Base-by-base conservation (phyloP, 2,797 vertebrate species). In the Pteropus rufus region DNA sequence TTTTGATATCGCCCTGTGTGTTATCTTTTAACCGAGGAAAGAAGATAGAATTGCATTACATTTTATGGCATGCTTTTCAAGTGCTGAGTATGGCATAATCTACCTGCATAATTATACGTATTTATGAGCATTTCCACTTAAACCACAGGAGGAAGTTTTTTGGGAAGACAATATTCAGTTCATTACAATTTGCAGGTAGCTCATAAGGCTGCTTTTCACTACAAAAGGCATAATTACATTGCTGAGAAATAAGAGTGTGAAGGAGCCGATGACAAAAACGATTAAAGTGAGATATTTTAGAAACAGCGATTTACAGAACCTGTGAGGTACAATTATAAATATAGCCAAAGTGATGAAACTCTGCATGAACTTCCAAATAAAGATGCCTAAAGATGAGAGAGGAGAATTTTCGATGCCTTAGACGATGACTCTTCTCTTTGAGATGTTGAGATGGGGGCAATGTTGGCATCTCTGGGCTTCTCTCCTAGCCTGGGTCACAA, bases 261-360 rank as follows among this genome's bases (percentile, higher is more conserved):
- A 16, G 87, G 31, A 96, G 77, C 83, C 19, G 5, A 85, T 93
- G 0, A 56, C 91, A 72, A 77, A 10, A 49, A 77, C 82, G 85
- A 94, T 94, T 72, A 72, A 92, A 95, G 60, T 92, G 19, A 93
- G 96, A 80, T 85, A 89, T 85, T 96, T 97, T 97, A 96, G 95
- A 89, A 92, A 73, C 64, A 18, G 34, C 56, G 52, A 96, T 92
- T 92, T 83, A 77, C 31, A 81, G 89, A 96, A 23, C 69, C 64
- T 41, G 84, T 29, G n/a, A 82, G 75, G 64, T 90, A 86, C 83
- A 97, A 65, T 91, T 96, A 62, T 79, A 94, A 91, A 70, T 52
- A 39, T 73, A 97, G 46, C 54, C 24, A 97, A 96, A 36, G 92
- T 81, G 91, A 89, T 89, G 76, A 93, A 96, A 96, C 26, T 56